Conservation (phyloP, 2,888 invertebrate species). For the Argyra leucocephala region DNA sequence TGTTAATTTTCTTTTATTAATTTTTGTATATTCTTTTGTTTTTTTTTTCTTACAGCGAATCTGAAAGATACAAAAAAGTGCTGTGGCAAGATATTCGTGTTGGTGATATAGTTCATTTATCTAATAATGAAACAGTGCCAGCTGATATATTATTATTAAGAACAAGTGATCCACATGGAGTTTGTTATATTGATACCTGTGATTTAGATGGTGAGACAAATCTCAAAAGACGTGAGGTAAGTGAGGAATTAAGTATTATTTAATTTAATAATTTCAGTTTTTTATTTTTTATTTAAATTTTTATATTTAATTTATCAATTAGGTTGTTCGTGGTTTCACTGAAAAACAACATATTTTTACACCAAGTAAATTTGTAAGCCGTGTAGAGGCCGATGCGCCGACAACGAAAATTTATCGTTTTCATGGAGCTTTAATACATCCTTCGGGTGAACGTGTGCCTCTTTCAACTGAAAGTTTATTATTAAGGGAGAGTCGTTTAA, state of each 20-base stretch:
- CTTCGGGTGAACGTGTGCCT: constrained; percentile 66
- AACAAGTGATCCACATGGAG: constrained; percentile 78
- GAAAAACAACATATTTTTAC: constrained; percentile 61
- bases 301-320: constrained; percentile 2
- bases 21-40: no score
- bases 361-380: constrained; percentile 70
- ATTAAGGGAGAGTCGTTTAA: constrained; percentile 84
- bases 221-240: constrained; percentile 79
- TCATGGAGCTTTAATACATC: constrained; percentile 77
- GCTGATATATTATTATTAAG: constrained; percentile 86
- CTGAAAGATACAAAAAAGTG: constrained; percentile 70
- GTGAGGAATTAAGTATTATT: no score
- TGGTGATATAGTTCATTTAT: constrained; percentile 89
- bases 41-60: constrained; percentile 52
- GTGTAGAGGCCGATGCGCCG: constrained; percentile 86
- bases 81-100: constrained; percentile 86
- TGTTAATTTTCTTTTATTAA: no score
- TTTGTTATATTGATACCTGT: constrained; percentile 91
- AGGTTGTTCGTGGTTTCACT: constrained; percentile 42
- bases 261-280: neutral
- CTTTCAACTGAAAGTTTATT: constrained; percentile 83
- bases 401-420: constrained; percentile 94
- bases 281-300: neutral
- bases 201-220: constrained; percentile 96
- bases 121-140: constrained; percentile 92